Evolutionary conservation across 2,797 vertebrate genomes (phyloP).

Genomic region (Mus minutoides): DNA sequence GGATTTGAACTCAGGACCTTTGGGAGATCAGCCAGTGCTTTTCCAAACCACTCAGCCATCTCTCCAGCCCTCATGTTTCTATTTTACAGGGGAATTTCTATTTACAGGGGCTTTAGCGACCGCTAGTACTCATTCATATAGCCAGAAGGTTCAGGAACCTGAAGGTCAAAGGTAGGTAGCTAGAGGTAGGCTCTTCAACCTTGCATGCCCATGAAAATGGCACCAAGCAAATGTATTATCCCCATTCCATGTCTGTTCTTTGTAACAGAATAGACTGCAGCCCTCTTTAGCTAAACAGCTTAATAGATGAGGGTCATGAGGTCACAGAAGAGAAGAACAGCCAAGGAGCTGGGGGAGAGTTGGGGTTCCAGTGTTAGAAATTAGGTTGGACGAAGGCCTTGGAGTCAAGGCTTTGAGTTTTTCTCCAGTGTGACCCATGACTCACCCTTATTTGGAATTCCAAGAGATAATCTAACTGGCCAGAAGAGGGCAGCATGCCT

Average conservation of each 20-base stretch:
- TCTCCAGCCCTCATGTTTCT: not conserved
- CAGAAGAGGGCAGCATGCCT: not conserved
- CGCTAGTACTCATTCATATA: not conserved
- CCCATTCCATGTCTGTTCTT: not conserved
- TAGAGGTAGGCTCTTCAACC: not conserved
- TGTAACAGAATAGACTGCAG: slow-evolving; percentile 6
- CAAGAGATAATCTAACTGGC: not conserved
- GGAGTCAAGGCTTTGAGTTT: not conserved
- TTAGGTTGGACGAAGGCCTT: not conserved
- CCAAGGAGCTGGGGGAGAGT: not conserved
- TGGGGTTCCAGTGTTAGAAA: not conserved
- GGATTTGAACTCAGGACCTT: too few relatives aligned
- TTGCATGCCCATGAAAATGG: not conserved
- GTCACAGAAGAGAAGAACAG: not conserved
- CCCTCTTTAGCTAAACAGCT: slow-evolving; percentile 2
- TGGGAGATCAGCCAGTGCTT: too few relatives aligned
- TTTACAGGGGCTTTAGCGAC: not conserved
- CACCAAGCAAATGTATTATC: not conserved
- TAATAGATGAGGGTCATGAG: not conserved
- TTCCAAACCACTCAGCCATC: too few relatives aligned
- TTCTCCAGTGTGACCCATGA: not conserved
- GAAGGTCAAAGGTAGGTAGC: not conserved
- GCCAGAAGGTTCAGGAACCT: not conserved
- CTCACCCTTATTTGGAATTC: slow-evolving; percentile 4
- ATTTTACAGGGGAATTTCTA: not conserved